Conservation (phyloP, 2,113 vertebrate genomes). For the Oophaga pumilio region DNA sequence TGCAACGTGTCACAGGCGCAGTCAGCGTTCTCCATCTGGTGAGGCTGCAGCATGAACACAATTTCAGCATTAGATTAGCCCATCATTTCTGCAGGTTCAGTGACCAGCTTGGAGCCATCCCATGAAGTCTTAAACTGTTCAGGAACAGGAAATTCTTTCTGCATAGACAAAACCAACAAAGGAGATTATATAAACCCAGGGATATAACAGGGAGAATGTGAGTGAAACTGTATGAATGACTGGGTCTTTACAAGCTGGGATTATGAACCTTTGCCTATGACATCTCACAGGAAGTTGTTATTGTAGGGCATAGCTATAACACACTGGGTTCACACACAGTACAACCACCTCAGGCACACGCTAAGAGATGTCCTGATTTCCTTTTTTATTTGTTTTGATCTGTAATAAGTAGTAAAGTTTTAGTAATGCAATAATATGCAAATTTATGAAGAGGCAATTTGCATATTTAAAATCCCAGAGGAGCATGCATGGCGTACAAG, state of each 20-base stretch:
- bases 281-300: slow-evolving; percentile 61
- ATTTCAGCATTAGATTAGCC: slow-evolving; percentile 70
- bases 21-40: slow-evolving; percentile 15
- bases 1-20: neutral
- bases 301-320: slow-evolving; percentile 59
- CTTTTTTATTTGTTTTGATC: no score
- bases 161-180: slow-evolving; percentile 67
- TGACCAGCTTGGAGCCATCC: slow-evolving; percentile 91
- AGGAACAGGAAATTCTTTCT: slow-evolving; percentile 96
- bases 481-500: no score
- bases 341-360: neutral
- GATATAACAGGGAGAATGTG: slow-evolving; percentile 59
- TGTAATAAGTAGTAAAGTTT: no score
- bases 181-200: slow-evolving; percentile 58
- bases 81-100: slow-evolving; percentile 93
- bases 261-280: slow-evolving; percentile 59
- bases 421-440: no score
- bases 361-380: neutral
- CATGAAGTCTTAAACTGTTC: slow-evolving; percentile 98
- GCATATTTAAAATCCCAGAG: no score
- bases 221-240: slow-evolving; percentile 55
- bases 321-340: slow-evolving; percentile 15
- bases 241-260: slow-evolving; percentile 59
- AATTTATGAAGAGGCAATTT: no score
- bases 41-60: neutral